Percentiles rank a stretch among this genome's conserved stretches.
phyloP scores from a whole-genome alignment of 2,797 vertebrate genomes.

The Schizopygopsis malacanthus region DNA sequence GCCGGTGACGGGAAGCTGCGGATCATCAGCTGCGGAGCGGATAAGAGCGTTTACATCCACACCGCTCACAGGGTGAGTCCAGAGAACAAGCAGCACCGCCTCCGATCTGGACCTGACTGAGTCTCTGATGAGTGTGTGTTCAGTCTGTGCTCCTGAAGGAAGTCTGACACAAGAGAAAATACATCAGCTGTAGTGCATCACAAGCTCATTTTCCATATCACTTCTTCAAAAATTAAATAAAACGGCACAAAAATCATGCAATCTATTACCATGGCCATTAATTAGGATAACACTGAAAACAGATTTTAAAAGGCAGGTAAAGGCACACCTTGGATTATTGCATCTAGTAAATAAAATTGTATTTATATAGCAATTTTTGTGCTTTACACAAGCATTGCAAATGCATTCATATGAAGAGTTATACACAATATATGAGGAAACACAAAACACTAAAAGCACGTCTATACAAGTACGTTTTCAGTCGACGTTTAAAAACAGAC shows the following conservation, averaged over 20 bases:
- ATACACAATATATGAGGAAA: background rate
- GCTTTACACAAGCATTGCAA: too few relatives aligned
- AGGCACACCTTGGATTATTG: background rate
- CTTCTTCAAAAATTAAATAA: background rate
- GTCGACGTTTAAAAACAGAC: too few relatives aligned
- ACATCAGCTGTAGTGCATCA: background rate
- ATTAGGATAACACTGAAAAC: background rate
- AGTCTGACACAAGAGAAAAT: background rate
- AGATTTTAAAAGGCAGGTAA: background rate
- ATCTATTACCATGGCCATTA: background rate
- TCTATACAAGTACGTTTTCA: background rate
- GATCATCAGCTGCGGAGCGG: slow-evolving; percentile 97
- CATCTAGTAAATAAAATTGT: background rate
- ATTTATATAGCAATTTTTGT: too few relatives aligned
- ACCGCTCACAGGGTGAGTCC: slow-evolving; percentile 88
- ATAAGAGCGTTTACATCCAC: slow-evolving; percentile 96
- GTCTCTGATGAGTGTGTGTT: background rate
- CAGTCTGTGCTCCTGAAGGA: background rate
- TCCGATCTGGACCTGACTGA: background rate
- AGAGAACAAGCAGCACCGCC: background rate
- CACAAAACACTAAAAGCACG: background rate
- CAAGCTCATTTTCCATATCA: background rate
- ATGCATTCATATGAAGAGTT: too few relatives aligned
- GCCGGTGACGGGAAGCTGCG: slow-evolving; percentile 88
- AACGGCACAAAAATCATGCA: background rate